These are phyloP conservation scores for Tor tambroides DNA, from an alignment of 2,113 vertebrate genomes.

Conservation along the genomic window DNA sequence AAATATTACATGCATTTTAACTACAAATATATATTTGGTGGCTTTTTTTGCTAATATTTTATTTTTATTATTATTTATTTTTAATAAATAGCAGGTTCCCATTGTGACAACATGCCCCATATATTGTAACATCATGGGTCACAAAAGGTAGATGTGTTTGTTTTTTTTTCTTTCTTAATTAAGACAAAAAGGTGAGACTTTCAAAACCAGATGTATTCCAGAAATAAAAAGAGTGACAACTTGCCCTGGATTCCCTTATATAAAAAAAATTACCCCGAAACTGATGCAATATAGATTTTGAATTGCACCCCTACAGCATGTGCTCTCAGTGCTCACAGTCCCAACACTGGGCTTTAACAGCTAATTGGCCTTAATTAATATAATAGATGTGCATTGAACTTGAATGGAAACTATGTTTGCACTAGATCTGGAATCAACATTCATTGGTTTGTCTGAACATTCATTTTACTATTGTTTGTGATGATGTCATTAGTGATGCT, in stretches of 20 bases:
- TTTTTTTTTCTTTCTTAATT: background rate
- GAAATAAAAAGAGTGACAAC: background rate
- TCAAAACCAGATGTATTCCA: background rate
- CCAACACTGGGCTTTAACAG: background rate
- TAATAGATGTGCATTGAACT: background rate
- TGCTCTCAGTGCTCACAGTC: background rate
- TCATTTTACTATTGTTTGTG: background rate
- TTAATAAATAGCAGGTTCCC: background rate
- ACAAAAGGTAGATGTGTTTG: background rate
- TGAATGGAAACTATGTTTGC: background rate
- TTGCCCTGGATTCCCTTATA: background rate
- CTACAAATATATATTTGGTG: background rate
- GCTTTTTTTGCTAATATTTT: background rate
- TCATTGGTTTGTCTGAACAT: background rate
- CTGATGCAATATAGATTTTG: background rate
- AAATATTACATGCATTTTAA: background rate
- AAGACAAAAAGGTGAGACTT: background rate
- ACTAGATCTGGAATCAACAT: background rate
- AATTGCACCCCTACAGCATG: background rate
- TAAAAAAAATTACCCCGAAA: background rate
- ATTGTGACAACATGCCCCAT: background rate
- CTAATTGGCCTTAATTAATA: slow-evolving; percentile 13
- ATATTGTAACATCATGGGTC: background rate
- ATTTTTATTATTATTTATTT: background rate
- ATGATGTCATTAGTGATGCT: background rate